phyloP scores from a whole-genome alignment of 64 coral and sea anemone species.

The Hydrozoanthus tunicans region DNA sequence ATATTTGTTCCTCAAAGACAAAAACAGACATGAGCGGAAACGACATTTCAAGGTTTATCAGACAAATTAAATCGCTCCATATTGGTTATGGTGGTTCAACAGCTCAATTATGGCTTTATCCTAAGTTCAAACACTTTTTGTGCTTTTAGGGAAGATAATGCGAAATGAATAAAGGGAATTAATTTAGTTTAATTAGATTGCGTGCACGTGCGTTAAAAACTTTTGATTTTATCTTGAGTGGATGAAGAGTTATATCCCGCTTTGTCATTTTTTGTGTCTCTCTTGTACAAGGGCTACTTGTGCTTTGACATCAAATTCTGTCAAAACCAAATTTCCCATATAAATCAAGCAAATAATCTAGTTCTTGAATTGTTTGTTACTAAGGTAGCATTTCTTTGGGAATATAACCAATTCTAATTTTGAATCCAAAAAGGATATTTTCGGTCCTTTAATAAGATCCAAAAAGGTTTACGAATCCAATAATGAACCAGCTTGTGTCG shows the following conservation, averaged over 20 bases:
- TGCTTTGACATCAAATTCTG: too few species aligned
- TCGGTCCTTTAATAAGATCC: too few species aligned
- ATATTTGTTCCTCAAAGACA: slow-evolving; percentile 37
- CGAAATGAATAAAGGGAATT: background rate
- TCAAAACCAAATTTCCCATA: too few species aligned
- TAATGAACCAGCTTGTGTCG: too few species aligned
- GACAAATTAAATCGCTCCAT: background rate
- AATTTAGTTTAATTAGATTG: background rate
- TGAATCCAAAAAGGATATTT: too few species aligned
- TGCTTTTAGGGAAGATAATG: background rate
- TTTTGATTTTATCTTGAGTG: background rate
- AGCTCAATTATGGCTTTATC: background rate
- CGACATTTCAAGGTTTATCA: slow-evolving; percentile 10
- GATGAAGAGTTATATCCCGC: background rate
- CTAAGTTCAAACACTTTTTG: background rate
- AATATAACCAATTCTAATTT: too few species aligned
- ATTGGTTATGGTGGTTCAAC: background rate
- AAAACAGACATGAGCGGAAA: slow-evolving; percentile 23
- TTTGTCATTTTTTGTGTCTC: background rate
- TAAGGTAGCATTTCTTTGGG: too few species aligned
- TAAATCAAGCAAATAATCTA: too few species aligned
- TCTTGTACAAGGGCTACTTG: too few species aligned
- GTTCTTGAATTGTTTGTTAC: too few species aligned
- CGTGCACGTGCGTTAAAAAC: background rate
- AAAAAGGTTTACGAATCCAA: too few species aligned